These are phyloP conservation scores for Struthio camelus DNA, from an alignment of 2,113 vertebrate genomes.

Conservation along the genomic window DNA sequence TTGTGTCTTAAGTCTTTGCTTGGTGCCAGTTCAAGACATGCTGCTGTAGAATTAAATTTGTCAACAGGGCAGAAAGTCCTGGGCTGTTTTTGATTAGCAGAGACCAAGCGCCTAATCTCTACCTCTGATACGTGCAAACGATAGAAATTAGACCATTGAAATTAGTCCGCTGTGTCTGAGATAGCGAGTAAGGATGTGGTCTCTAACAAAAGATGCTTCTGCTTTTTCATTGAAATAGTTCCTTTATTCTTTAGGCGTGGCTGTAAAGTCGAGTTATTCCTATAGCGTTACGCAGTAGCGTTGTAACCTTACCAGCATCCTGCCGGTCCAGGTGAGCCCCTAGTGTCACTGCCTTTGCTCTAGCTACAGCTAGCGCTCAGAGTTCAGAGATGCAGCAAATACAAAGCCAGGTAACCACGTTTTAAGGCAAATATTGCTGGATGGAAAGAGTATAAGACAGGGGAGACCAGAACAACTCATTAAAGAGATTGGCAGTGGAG, in stretches of 20 bases:
- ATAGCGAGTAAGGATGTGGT: fast-evolving
- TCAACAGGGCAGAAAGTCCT: not conserved
- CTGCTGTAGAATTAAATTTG: not conserved
- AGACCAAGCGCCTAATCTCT: not conserved
- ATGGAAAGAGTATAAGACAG: no score
- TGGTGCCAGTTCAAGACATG: not conserved
- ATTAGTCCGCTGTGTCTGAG: fast-evolving
- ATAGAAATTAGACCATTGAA: fast-evolving
- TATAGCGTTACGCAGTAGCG: fast-evolving
- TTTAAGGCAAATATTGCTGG: no score
- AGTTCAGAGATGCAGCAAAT: not conserved
- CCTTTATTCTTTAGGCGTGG: not conserved
- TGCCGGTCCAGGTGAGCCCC: not conserved
- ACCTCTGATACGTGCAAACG: fast-evolving
- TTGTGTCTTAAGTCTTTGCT: not conserved
- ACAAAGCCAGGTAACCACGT: fast-evolving
- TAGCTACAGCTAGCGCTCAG: not conserved
- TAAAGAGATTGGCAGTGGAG: not conserved
- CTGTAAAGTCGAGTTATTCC: not conserved
- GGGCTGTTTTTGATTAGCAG: not conserved
- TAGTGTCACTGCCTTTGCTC: not conserved
- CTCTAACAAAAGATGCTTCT: not conserved
- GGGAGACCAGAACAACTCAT: not conserved
- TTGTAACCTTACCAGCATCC: not conserved
- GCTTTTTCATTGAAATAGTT: not conserved